These are phyloP conservation scores for Masticophis lateralis DNA, from an alignment of 2,797 vertebrate species.

Conservation along the genomic window DNA sequence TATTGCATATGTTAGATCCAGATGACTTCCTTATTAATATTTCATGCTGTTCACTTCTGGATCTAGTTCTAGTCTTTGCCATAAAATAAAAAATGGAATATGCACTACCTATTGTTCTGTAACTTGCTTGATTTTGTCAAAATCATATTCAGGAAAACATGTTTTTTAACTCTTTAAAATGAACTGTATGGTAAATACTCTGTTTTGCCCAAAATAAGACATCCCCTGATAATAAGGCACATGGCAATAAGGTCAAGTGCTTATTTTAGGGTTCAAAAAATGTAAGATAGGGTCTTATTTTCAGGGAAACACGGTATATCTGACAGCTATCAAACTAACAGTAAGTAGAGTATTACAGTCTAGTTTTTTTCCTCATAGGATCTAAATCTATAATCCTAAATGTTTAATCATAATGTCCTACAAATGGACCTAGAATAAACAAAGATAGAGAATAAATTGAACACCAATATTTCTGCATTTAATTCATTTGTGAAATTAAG, in stretches of 20 bases:
- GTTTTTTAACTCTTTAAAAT: background rate
- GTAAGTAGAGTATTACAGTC: background rate
- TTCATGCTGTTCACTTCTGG: background rate
- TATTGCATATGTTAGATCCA: background rate
- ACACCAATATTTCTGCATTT: background rate
- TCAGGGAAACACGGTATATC: background rate
- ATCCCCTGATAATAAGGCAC: too few species aligned
- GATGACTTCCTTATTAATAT: background rate
- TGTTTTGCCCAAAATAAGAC: too few species aligned
- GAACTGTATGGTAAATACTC: background rate
- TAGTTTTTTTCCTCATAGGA: background rate
- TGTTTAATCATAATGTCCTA: background rate
- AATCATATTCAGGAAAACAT: background rate
- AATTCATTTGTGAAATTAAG: background rate
- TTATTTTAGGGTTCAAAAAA: too few species aligned
- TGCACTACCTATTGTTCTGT: background rate
- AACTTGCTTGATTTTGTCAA: background rate
- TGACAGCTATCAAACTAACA: background rate
- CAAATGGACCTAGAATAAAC: background rate
- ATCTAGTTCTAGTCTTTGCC: background rate
- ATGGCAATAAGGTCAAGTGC: too few species aligned
- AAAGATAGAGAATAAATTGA: background rate
- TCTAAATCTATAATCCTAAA: background rate
- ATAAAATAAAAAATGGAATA: background rate
- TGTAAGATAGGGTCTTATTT: too few species aligned